Evolutionary conservation across 2,888 invertebrate species (phyloP), one percentile per base, ranked within the genome.

Genomic region (Caenorhabditis sp.): DNA sequence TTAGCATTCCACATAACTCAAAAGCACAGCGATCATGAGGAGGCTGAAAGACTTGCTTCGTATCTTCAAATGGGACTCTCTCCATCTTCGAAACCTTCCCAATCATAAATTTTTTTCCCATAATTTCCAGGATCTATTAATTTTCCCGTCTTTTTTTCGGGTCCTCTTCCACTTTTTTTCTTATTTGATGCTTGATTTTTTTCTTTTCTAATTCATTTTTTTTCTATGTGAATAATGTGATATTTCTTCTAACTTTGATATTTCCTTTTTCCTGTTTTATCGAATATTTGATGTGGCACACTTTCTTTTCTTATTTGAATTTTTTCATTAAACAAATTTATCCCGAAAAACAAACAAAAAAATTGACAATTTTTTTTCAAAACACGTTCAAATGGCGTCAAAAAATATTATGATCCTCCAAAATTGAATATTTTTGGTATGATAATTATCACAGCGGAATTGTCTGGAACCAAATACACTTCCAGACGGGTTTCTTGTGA

Each of bases 61-160:
- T 66, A 63, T 53, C 53, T 73, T 4, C 59, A 64, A 1, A 65
- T 72, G 72, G 68, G 64, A n/a, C n/a, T 72, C 12, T 36, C 63
- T 1, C 72, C 72, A 12, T 62, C 72, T 31, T 31, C 31, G 4
- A 31, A 10, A 43, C 17, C 43, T 2, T 14, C 14, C 14, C 17
- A 10, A 43, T 5, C 43, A 43, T 43, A 43, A 17, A 7, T 43
- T 3, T 43, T 43, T 17, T 43, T 43, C 10, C 10, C 31, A 31
- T 31, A 31, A 7, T 31, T 31, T 31, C 10, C 31, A 31, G 31
- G 31, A 31, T 31, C 17, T 43, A 12, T 14, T 14, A 17, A 10
- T 43, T 17, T 43, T 43, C 17, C 43, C 17, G 43, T 43, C 43
- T 17, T 43, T 43, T 31, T 31, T 31, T 31, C 31, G 31, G 31